A percentile compares a stretch with the other conserved stretches of the same genome.
phyloP scores from a whole-genome alignment of 2,888 invertebrate species.

The Andrena marginata region DNA sequence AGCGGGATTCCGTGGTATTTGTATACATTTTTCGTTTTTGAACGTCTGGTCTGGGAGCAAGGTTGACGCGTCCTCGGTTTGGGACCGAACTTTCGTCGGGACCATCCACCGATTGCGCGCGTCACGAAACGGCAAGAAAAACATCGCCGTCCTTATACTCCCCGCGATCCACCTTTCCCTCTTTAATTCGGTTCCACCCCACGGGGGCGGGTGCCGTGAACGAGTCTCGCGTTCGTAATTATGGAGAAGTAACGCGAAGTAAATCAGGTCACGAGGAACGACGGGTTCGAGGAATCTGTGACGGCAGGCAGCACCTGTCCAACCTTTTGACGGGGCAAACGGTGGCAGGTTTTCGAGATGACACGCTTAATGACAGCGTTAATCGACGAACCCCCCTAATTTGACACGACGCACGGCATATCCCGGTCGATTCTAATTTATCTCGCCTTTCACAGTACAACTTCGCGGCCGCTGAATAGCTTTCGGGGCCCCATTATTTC shows the following conservation, averaged over 20 bases:
- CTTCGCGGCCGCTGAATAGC: slow-evolving; percentile 13
- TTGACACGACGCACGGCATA: slow-evolving; percentile 29
- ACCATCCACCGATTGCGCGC: background rate
- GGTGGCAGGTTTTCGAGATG: slow-evolving; percentile 23
- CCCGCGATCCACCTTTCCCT: background rate
- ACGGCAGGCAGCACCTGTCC: slow-evolving; percentile 33
- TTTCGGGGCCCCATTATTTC: slow-evolving; percentile 32
- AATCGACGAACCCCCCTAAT: slow-evolving; percentile 48
- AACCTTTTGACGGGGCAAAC: slow-evolving; percentile 3
- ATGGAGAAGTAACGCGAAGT: slow-evolving; percentile 11
- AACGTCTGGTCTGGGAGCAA: slow-evolving; percentile 62
- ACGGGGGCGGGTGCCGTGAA: slow-evolving; percentile 6
- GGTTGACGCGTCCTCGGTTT: slow-evolving; percentile 61
- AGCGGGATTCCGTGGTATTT: slow-evolving; percentile 62
- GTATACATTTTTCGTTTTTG: slow-evolving; percentile 65
- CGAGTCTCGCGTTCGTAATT: slow-evolving; percentile 11
- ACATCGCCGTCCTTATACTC: slow-evolving; percentile 2
- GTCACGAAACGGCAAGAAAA: background rate
- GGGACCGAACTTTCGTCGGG: slow-evolving; percentile 28
- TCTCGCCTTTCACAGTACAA: slow-evolving; percentile 28
- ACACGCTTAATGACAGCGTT: slow-evolving; percentile 36
- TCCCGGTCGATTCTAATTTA: slow-evolving; percentile 61
- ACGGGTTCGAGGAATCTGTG: slow-evolving; percentile 28
- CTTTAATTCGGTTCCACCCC: background rate
- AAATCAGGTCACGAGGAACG: slow-evolving; percentile 24